These are phyloP conservation scores for Axinella damicornis DNA, from an alignment of 37 sponge, comb jelly and placozoan genomes.

Conservation along the genomic window DNA sequence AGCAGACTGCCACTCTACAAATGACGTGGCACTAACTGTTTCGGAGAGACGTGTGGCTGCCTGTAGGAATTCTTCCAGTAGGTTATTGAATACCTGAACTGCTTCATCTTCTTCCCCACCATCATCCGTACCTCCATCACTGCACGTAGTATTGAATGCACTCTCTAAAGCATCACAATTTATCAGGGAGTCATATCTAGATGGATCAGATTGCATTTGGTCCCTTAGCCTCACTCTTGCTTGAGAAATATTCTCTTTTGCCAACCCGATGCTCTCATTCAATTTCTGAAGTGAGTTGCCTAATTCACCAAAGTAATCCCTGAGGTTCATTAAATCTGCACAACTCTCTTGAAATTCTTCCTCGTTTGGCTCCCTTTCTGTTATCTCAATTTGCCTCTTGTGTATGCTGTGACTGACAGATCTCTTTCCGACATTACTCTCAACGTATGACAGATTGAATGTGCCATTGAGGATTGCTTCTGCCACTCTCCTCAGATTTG, in stretches of 20 bases:
- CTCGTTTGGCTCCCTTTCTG: neutral
- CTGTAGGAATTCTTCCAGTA: neutral
- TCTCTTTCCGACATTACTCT: neutral
- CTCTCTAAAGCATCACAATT: neutral
- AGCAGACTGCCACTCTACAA: conserved; percentile 31
- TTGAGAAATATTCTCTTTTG: neutral
- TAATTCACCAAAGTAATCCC: conserved; percentile 7
- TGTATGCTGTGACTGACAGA: neutral
- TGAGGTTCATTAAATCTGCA: neutral
- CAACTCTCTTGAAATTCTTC: conserved; percentile 8
- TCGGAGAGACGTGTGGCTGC: neutral
- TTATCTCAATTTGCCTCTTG: neutral
- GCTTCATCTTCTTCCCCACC: neutral
- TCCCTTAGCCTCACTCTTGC: neutral
- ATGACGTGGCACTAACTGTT: neutral
- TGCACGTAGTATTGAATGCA: neutral
- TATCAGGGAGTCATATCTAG: neutral
- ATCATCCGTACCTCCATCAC: too few relatives aligned
- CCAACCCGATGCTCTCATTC: neutral
- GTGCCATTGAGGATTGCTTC: neutral
- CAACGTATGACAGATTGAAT: neutral
- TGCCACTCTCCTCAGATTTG: neutral
- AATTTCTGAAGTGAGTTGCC: neutral
- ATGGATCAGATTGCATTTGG: neutral
- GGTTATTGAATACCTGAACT: neutral